Evolutionary conservation across 1,140 invertebrate genomes (phyloP).

Genomic region (Bombyx mori): DNA sequence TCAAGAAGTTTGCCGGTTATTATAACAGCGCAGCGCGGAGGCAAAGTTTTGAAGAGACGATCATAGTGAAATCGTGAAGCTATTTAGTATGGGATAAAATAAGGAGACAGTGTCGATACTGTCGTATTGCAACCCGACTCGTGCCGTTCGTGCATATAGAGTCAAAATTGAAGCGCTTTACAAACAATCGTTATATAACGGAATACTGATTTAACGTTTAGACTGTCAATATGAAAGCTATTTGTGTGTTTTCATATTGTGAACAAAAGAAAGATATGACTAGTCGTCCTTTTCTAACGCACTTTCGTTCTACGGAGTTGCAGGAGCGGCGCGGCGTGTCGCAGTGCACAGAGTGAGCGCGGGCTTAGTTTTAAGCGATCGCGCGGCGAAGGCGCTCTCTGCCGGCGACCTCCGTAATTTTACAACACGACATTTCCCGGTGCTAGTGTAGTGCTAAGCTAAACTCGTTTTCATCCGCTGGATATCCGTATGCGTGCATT

Average conservation of each 20-base stretch:
- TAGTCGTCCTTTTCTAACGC: slow-evolving; percentile 53
- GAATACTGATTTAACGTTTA: slow-evolving; percentile 1
- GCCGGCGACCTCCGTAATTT: slow-evolving; percentile 46
- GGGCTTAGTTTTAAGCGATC: slow-evolving; percentile 60
- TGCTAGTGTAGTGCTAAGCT: slow-evolving; percentile 53
- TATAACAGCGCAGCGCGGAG: too few species aligned
- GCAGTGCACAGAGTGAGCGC: slow-evolving; percentile 32
- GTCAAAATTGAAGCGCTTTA: too few species aligned
- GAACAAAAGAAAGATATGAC: slow-evolving; percentile 60
- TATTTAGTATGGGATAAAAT: too few species aligned
- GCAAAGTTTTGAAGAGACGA: too few species aligned
- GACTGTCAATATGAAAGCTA: slow-evolving; percentile 44
- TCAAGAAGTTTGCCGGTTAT: too few species aligned
- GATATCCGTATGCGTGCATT: slow-evolving; percentile 18
- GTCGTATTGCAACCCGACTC: too few species aligned
- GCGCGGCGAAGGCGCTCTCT: slow-evolving; percentile 51
- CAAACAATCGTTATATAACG: too few species aligned
- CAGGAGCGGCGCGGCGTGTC: slow-evolving; percentile 17
- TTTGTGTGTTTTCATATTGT: slow-evolving; percentile 26
- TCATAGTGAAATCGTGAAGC: too few species aligned
- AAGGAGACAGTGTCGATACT: too few species aligned
- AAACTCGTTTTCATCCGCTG: slow-evolving; percentile 16
- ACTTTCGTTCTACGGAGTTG: slow-evolving; percentile 36
- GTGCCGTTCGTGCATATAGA: too few species aligned
- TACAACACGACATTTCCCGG: slow-evolving; percentile 42